A percentile compares a stretch with the other conserved stretches of the same genome.
phyloP scores from a whole-genome alignment of 1,140 invertebrate genomes.

The Lutraria rhynchaena region DNA sequence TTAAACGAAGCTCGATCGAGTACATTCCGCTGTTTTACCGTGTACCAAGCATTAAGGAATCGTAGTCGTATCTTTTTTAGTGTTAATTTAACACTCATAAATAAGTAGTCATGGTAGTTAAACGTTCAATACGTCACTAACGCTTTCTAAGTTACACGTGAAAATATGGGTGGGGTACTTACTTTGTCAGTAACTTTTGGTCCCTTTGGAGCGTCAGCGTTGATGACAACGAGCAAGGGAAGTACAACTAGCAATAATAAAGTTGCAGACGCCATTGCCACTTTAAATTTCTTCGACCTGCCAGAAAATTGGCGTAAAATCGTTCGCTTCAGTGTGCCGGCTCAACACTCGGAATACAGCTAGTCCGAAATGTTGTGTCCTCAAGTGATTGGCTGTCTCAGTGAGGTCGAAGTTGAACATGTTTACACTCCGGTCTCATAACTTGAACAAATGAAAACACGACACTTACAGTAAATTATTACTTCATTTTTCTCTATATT shows the following conservation, averaged over 20 bases:
- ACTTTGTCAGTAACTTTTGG: constrained; percentile 91
- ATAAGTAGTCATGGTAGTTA: no score
- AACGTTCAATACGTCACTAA: neutral
- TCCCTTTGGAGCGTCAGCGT: constrained; percentile 82
- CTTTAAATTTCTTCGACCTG: constrained; percentile 14
- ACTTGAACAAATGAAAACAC: no score
- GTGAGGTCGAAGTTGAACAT: no score
- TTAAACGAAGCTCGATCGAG: no score
- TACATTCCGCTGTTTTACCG: no score
- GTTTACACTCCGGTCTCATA: no score
- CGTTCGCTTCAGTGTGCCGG: constrained; percentile 35
- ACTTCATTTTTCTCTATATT: no score
- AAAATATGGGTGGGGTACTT: constrained; percentile 64
- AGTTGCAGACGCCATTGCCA: constrained; percentile 3
- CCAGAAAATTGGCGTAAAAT: neutral
- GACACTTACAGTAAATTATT: no score
- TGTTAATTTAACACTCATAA: no score
- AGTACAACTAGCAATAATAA: constrained; percentile 30
- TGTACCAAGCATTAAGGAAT: no score
- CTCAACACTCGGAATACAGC: neutral
- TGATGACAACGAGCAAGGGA: constrained; percentile 15
- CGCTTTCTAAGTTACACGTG: neutral
- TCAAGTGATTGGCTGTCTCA: constrained; percentile 28
- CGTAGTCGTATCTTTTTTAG: no score
- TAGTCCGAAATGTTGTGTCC: neutral